Conservation (phyloP, 2,797 vertebrate species). For the Danio choprae region DNA sequence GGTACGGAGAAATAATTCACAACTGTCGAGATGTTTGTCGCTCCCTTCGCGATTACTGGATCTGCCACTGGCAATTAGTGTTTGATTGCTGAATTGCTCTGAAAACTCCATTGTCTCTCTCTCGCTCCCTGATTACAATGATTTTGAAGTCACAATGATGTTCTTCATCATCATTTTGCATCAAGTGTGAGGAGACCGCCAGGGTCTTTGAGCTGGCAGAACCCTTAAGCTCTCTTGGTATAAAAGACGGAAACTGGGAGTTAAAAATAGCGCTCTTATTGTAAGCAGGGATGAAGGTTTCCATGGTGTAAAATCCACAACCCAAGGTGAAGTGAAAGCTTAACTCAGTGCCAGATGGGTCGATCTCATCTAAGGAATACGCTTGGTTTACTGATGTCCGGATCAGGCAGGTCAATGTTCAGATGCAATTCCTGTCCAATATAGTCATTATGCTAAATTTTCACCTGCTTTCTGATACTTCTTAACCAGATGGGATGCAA, state of each 20-base stretch:
- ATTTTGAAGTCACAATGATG: constrained; percentile 48
- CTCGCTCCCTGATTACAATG: constrained; percentile 47
- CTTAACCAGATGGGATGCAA: too few relatives aligned
- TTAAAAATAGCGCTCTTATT: constrained; percentile 10
- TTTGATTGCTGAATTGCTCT: constrained; percentile 53
- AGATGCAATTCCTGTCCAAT: too few relatives aligned
- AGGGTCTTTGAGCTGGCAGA: not conserved
- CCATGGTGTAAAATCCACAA: constrained; percentile 29
- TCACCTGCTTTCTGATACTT: too few relatives aligned
- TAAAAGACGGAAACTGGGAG: constrained; percentile 12
- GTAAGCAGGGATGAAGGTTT: constrained; percentile 5
- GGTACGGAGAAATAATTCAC: constrained; percentile 14
- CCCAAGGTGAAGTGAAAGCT: constrained; percentile 22
- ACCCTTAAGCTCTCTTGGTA: constrained; percentile 6
- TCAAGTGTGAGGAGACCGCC: constrained; percentile 1
- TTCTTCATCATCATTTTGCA: constrained; percentile 44
- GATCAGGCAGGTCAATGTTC: not conserved
- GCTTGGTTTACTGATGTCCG: not conserved
- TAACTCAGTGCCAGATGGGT: not conserved
- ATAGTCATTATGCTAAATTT: too few relatives aligned
- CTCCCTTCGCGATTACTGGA: constrained; percentile 14
- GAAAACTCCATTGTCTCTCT: constrained; percentile 29
- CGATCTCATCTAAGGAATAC: not conserved
- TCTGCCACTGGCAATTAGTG: constrained; percentile 51
- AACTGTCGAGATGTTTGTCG: constrained; percentile 10